Conservation (phyloP, 2,888 invertebrate species). For the Coecobrya sp. region DNA sequence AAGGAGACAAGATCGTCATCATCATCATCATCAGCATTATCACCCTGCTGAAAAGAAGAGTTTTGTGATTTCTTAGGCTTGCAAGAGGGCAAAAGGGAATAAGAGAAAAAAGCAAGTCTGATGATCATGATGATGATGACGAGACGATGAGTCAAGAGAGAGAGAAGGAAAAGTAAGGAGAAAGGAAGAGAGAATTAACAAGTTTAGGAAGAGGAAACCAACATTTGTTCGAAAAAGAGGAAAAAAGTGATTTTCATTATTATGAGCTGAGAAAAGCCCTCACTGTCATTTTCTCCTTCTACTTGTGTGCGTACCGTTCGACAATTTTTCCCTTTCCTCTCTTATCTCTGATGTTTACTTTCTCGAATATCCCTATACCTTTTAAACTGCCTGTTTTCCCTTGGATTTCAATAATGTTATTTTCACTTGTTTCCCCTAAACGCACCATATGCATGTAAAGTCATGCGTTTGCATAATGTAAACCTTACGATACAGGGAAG, state of each 20-base stretch:
- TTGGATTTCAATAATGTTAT: no score
- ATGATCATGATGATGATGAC: constrained; percentile 26
- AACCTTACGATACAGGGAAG: no score
- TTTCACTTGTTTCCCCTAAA: neutral
- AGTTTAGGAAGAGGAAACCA: constrained; percentile 79
- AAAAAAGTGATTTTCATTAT: constrained; percentile 80
- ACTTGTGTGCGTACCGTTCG: neutral
- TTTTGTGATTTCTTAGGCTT: constrained; percentile 45
- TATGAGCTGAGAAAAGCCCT: constrained; percentile 76
- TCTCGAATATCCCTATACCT: neutral
- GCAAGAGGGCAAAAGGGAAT: constrained; percentile 32
- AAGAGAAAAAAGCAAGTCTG: constrained; percentile 12
- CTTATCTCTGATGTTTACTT: neutral
- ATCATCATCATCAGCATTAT: constrained; percentile 39
- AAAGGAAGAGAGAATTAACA: constrained; percentile 65
- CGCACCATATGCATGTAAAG: neutral
- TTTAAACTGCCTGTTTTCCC: neutral
- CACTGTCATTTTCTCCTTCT: constrained; percentile 46
- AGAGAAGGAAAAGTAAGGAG: constrained; percentile 26
- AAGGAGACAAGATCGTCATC: constrained; percentile 16
- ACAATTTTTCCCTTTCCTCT: constrained; percentile 10
- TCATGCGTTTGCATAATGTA: neutral
- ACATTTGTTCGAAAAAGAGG: constrained; percentile 62
- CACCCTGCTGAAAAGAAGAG: constrained; percentile 3
- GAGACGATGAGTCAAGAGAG: constrained; percentile 54